These are phyloP conservation scores for Hofmannophila pseudospretella DNA, from an alignment of 2,888 invertebrate genomes.

Conservation along the genomic window DNA sequence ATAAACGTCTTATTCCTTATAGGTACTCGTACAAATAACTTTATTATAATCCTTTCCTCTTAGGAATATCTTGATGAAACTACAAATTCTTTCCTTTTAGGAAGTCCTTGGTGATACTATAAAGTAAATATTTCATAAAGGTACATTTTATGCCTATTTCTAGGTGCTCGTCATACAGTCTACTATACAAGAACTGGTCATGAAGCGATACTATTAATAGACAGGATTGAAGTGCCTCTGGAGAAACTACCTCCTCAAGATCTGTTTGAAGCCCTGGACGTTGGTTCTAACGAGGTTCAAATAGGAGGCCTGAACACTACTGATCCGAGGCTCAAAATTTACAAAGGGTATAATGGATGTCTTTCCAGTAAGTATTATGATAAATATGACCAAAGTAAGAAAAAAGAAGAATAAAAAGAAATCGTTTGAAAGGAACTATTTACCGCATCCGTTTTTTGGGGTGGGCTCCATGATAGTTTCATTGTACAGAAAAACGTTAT, in stretches of 20 bases:
- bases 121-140: too few relatives aligned
- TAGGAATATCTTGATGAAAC: too few relatives aligned
- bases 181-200: slow-evolving; percentile 83
- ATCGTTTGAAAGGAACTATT: too few relatives aligned
- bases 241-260: slow-evolving; percentile 83
- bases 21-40: too few relatives aligned
- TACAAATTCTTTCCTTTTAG: too few relatives aligned
- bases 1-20: too few relatives aligned
- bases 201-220: slow-evolving; percentile 84
- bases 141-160: slow-evolving; percentile 7
- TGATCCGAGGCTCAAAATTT: slow-evolving; percentile 88
- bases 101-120: too few relatives aligned
- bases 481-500: too few relatives aligned
- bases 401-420: too few relatives aligned
- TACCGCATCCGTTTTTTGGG: too few relatives aligned
- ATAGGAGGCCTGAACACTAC: slow-evolving; percentile 92
- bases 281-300: slow-evolving; percentile 89
- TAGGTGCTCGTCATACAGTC: slow-evolving; percentile 87
- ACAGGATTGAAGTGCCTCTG: slow-evolving; percentile 85
- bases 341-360: slow-evolving; percentile 93
- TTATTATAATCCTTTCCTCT: too few relatives aligned
- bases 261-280: slow-evolving; percentile 81
- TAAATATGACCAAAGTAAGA: not conserved
- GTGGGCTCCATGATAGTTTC: too few relatives aligned
- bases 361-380: slow-evolving; percentile 85